Evolutionary conservation across 2,888 invertebrate species (phyloP), one percentile per base, ranked within the genome.

Genomic region (Cheilosia scutellata): DNA sequence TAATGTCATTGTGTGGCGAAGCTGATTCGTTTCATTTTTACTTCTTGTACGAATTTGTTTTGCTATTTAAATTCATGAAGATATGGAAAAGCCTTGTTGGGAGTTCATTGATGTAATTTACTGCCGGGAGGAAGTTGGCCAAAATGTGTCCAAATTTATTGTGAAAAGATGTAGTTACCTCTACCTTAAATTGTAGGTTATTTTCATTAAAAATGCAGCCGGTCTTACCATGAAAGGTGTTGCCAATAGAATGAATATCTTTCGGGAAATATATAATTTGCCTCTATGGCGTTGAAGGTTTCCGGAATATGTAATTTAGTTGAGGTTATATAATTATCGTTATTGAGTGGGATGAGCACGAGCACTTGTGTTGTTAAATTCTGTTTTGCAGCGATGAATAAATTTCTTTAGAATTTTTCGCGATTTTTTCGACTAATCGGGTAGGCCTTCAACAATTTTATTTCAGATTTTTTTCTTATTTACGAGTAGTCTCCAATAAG

Each of bases 101-200:
- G 40, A 33, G 47, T 20, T 16, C 55, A 65, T 72, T 71, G 63
- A 58, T 51, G 58, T 60, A 53, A 66, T 62, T 66, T 53, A 55
- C 25, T 29, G 40, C 16, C 31, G 27, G 27, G 58, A 75, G 80
- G 82, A 82, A 82, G 75, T 82, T 47, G 58, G 42, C 75, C 75
- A 53, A 62, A 65, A 57, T 29, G 13, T 42, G 9, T 20, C 9
- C 16, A 40, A 60, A 72, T 72, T 72, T 72, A 62, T 42, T 25
- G 20, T 9, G 5, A 27, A 5, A n/a, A 37, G 16, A 31, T 7
- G 7, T 47, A n/a, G 20, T 0, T 20, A 1, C 20, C 20, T n/a
- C n/a, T 47, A 0, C 42, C 2, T 27, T 13, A 20, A 63, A 9
- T 49, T 49, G 33, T 37, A 27, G 37, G 5, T 51, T 37, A 1